Conservation (phyloP, 1,140 invertebrate species). For the Brachionus angularis region DNA sequence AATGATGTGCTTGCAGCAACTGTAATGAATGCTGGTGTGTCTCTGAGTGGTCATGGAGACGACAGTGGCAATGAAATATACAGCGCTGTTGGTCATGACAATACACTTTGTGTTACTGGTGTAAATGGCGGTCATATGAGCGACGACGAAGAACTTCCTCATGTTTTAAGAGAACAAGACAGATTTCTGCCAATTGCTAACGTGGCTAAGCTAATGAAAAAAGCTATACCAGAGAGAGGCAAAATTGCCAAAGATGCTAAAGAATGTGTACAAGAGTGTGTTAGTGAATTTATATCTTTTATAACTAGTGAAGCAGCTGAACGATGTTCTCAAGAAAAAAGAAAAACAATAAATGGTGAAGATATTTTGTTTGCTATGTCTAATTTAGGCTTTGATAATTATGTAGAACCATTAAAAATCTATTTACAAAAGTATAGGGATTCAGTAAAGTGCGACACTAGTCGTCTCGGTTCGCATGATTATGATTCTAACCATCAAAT, state of each 20-base stretch:
- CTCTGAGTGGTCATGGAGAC: not conserved
- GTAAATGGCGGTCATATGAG: constrained; percentile 17
- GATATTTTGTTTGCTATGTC: constrained; percentile 94
- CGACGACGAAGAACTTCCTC: constrained; percentile 36
- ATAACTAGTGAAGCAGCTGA: constrained; percentile 97
- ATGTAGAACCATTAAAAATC: constrained; percentile 90
- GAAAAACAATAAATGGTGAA: constrained; percentile 97
- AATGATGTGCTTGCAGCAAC: not conserved
- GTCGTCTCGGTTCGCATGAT: too few relatives aligned
- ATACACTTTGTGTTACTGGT: not conserved
- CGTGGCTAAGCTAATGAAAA: constrained; percentile 98
- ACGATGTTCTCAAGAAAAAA: constrained; percentile 89
- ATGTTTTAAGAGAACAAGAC: constrained; percentile 66
- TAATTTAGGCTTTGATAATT: constrained; percentile 93
- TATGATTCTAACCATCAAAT: too few relatives aligned
- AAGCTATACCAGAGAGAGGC: constrained; percentile 86
- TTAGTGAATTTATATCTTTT: constrained; percentile 98
- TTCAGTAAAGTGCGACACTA: constrained; percentile 31
- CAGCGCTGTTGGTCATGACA: not conserved
- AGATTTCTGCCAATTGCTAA: constrained; percentile 95
- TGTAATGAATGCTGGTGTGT: not conserved
- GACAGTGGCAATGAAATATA: constrained; percentile 3
- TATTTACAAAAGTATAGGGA: constrained; percentile 96
- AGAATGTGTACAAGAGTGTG: constrained; percentile 98
- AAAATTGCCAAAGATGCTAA: constrained; percentile 98